phyloP scores from a whole-genome alignment of 2,797 vertebrate genomes.

The Sebastes kiyomatsui region DNA sequence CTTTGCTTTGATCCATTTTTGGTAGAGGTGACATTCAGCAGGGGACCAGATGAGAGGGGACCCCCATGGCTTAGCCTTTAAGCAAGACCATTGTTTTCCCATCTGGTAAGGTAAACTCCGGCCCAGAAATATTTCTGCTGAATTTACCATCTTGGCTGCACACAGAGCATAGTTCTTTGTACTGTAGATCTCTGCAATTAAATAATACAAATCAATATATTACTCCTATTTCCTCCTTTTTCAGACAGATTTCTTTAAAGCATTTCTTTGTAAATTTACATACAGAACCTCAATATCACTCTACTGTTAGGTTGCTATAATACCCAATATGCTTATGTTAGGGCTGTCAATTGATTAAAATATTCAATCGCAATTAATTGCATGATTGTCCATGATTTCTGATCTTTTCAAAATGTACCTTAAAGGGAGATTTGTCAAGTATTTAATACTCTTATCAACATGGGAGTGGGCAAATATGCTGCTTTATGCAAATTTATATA shows the following conservation, averaged over 20 bases:
- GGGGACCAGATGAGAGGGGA: conserved; percentile 70
- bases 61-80: conserved; percentile 73
- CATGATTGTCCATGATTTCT: too few species aligned
- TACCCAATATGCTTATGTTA: background rate
- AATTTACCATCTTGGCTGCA: conserved; percentile 26
- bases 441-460: too few species aligned
- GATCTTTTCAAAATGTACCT: too few species aligned
- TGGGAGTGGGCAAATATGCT: too few species aligned
- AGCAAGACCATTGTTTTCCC: conserved; percentile 72
- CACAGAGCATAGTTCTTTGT: background rate
- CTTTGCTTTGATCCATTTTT: conserved; percentile 60
- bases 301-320: background rate
- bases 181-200: background rate
- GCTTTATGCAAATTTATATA: too few species aligned
- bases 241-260: background rate
- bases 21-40: conserved; percentile 83
- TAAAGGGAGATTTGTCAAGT: too few species aligned
- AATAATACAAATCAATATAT: background rate
- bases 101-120: conserved; percentile 72
- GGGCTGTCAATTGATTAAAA: too few species aligned
- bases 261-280: background rate
- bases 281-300: background rate
- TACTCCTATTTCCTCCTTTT: background rate
- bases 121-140: conserved; percentile 58
- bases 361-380: too few species aligned